Percentiles rank a stretch among this genome's conserved stretches.
Conservation (phyloP, 2,113 vertebrate species). For the Tragulus kanchil region DNA sequence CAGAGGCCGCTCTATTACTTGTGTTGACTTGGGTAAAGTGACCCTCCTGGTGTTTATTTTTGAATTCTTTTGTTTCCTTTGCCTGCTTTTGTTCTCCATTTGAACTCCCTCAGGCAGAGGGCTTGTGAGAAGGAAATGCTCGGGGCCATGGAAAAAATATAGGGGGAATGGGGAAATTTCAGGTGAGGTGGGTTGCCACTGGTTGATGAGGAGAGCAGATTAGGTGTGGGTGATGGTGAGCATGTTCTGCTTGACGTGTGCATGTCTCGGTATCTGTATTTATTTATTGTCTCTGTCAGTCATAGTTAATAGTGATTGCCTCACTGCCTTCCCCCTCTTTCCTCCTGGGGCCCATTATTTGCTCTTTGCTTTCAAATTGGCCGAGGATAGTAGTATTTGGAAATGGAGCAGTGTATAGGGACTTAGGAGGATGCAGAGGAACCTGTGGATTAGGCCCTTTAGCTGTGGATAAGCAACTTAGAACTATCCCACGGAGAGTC, state of each 20-base stretch:
- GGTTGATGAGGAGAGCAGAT: background rate
- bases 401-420: slow-evolving; percentile 16
- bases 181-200: background rate
- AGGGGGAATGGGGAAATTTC: background rate
- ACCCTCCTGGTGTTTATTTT: slow-evolving; percentile 61
- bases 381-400: slow-evolving; percentile 55
- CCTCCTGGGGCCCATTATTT: slow-evolving; percentile 56
- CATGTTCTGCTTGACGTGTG: background rate
- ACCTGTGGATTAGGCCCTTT: slow-evolving; percentile 51
- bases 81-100: slow-evolving; percentile 55
- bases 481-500: slow-evolving; percentile 32
- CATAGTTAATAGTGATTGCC: background rate
- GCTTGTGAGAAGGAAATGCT: slow-evolving; percentile 8
- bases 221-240: background rate
- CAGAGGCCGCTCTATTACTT: background rate
- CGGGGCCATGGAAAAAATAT: background rate
- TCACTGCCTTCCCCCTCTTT: background rate
- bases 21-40: slow-evolving; percentile 15
- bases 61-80: slow-evolving; percentile 64
- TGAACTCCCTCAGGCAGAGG: slow-evolving; percentile 32
- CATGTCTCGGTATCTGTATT: background rate
- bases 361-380: slow-evolving; percentile 59
- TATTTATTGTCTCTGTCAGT: background rate
- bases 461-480: slow-evolving; percentile 19
- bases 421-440: slow-evolving; percentile 39